phyloP scores from a whole-genome alignment of 1,140 invertebrate genomes.

The Octopus bimaculoides region DNA sequence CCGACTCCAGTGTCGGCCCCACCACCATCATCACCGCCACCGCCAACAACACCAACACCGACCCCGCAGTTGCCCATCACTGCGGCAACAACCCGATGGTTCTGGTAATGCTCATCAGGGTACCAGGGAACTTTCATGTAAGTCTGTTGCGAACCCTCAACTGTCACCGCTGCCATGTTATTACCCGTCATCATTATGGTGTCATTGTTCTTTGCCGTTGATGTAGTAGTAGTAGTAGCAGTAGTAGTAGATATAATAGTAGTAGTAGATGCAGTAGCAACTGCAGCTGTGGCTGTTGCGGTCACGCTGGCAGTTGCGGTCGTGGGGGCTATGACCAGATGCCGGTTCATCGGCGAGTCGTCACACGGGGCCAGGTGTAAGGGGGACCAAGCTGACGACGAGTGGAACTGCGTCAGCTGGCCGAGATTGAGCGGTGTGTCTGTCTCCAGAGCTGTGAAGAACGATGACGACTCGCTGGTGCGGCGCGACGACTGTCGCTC shows the following conservation, averaged over 20 bases:
- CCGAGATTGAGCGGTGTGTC: slow-evolving; percentile 17
- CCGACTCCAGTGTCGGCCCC: too few species aligned
- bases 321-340: slow-evolving; percentile 1
- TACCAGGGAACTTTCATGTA: not conserved
- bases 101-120: not conserved
- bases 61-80: too few species aligned
- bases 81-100: too few species aligned
- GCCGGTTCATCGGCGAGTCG: slow-evolving; percentile 8
- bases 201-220: too few species aligned
- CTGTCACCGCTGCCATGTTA: not conserved
- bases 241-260: too few species aligned
- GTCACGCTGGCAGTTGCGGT: slow-evolving; percentile 19
- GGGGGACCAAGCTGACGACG: slow-evolving; percentile 9
- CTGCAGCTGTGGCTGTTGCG: too few species aligned
- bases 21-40: too few species aligned
- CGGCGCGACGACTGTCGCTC: slow-evolving; percentile 10
- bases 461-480: slow-evolving; percentile 22
- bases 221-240: too few species aligned
- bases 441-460: slow-evolving; percentile 24
- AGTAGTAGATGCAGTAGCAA: too few species aligned
- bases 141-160: not conserved
- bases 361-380: slow-evolving; percentile 20
- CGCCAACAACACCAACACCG: too few species aligned
- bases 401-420: slow-evolving; percentile 12
- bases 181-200: too few species aligned